A percentile compares a stretch with the other conserved stretches of the same genome.
phyloP scores from a whole-genome alignment of 1,140 invertebrate species.

The Druon quercuslanigerum region DNA sequence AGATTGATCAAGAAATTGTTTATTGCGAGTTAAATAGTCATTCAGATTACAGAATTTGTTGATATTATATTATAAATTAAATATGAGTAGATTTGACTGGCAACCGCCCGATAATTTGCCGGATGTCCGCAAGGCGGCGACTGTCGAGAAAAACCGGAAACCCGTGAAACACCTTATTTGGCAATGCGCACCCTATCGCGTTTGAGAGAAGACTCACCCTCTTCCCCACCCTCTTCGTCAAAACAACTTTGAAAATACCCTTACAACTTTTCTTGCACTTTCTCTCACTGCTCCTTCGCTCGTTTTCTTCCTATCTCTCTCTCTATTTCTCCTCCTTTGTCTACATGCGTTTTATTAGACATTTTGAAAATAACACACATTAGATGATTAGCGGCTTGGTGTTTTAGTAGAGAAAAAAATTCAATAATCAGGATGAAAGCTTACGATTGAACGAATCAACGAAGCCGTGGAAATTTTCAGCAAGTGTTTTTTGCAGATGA shows the following conservation, averaged over 20 bases:
- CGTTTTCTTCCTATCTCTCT: neutral
- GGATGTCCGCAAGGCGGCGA: constrained; percentile 56
- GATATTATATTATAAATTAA: constrained; percentile 17
- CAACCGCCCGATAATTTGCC: constrained; percentile 39
- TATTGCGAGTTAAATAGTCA: constrained; percentile 9
- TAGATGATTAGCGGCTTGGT: constrained; percentile 31
- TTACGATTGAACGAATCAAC: constrained; percentile 34
- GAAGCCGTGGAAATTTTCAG: constrained; percentile 39
- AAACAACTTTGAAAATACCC: neutral
- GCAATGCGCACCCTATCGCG: constrained; percentile 63
- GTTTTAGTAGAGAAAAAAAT: constrained; percentile 29
- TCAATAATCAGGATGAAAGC: constrained; percentile 21
- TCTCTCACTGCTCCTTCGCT: neutral
- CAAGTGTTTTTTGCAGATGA: constrained; percentile 56
- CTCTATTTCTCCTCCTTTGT: neutral
- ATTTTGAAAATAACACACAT: constrained; percentile 24
- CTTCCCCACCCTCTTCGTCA: neutral
- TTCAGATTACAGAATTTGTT: constrained; percentile 14
- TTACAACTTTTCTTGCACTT: neutral
- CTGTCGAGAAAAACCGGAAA: constrained; percentile 59
- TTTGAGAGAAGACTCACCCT: constrained; percentile 26
- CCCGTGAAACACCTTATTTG: constrained; percentile 71
- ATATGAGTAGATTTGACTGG: neutral
- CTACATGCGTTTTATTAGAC: constrained; percentile 32
- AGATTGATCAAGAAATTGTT: neutral